Percentiles rank a stretch among this genome's conserved stretches.
phyloP scores from a whole-genome alignment of 2,888 invertebrate genomes.

The Oscheius sp. region DNA sequence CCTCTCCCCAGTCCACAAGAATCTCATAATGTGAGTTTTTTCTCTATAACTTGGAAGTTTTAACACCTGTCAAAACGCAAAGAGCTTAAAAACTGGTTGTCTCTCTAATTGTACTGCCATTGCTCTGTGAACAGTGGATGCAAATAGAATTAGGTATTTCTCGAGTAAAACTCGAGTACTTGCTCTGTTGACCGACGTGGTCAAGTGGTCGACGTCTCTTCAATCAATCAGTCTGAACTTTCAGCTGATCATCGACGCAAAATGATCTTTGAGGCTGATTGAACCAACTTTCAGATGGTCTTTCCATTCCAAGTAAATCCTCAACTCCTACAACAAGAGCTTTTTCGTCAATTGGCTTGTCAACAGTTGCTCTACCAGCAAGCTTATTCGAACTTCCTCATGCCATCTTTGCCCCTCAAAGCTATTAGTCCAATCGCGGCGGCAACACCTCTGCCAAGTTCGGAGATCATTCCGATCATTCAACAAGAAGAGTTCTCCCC shows the following conservation, averaged over 20 bases:
- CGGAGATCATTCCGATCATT: not conserved
- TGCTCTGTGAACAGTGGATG: too few relatives aligned
- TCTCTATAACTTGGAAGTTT: too few relatives aligned
- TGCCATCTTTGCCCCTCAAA: not conserved
- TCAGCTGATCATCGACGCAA: slow-evolving; percentile 12
- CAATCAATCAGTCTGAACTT: not conserved
- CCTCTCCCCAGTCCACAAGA: slow-evolving; percentile 20
- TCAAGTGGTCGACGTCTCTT: not conserved
- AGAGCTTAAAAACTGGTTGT: too few relatives aligned
- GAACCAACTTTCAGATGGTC: slow-evolving; percentile 5
- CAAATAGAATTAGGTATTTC: too few relatives aligned
- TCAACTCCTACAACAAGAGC: slow-evolving; percentile 13
- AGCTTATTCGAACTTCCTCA: slow-evolving; percentile 6
- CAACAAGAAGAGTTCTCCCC: not conserved
- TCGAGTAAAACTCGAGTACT: slow-evolving; percentile 16
- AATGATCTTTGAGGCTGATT: slow-evolving; percentile 2
- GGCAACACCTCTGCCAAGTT: not conserved
- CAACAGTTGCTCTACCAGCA: slow-evolving; percentile 17
- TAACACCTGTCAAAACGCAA: too few relatives aligned
- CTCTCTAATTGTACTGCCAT: too few relatives aligned
- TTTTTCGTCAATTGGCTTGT: slow-evolving; percentile 15
- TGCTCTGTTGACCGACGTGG: slow-evolving; percentile 18
- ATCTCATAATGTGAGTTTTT: slow-evolving; percentile 8
- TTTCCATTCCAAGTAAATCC: not conserved
- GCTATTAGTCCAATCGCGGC: slow-evolving; percentile 2